phyloP scores from a whole-genome alignment of 2,113 vertebrate genomes.

The Apaloderma vittatum region DNA sequence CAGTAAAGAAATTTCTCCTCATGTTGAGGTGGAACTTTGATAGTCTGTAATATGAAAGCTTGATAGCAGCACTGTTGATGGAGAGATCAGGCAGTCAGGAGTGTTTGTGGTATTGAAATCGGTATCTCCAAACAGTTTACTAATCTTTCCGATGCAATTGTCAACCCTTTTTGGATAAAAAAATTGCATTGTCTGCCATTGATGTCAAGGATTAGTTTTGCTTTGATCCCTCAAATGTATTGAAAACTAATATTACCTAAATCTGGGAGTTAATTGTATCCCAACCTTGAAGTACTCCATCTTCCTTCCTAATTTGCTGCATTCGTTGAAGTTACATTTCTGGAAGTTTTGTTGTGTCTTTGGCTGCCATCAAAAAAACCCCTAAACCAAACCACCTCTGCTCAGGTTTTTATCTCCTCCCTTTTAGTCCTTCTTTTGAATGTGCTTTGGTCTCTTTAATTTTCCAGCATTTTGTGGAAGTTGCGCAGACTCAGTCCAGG shows the following conservation, averaged over 20 bases:
- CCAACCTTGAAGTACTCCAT: background rate
- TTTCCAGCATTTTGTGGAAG: background rate
- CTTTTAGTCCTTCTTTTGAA: background rate
- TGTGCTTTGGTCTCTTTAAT: background rate
- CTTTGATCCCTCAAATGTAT: background rate
- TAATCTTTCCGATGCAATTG: background rate
- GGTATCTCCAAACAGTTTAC: background rate
- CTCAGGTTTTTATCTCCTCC: background rate
- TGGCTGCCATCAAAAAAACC: background rate
- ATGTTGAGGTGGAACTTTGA: background rate
- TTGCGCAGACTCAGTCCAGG: background rate
- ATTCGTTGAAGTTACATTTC: background rate
- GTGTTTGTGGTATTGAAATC: background rate
- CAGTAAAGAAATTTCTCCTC: no score
- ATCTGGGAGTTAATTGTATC: background rate
- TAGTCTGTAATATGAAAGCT: background rate
- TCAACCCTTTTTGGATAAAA: background rate
- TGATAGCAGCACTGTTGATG: background rate
- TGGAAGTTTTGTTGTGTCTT: background rate
- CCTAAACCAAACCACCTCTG: background rate
- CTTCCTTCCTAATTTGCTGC: background rate
- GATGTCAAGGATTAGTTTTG: background rate
- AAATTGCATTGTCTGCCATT: background rate
- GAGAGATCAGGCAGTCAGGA: background rate
- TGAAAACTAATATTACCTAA: background rate